These are phyloP conservation scores for Lanius collurio DNA, from an alignment of 2,113 vertebrate genomes.

Conservation along the genomic window DNA sequence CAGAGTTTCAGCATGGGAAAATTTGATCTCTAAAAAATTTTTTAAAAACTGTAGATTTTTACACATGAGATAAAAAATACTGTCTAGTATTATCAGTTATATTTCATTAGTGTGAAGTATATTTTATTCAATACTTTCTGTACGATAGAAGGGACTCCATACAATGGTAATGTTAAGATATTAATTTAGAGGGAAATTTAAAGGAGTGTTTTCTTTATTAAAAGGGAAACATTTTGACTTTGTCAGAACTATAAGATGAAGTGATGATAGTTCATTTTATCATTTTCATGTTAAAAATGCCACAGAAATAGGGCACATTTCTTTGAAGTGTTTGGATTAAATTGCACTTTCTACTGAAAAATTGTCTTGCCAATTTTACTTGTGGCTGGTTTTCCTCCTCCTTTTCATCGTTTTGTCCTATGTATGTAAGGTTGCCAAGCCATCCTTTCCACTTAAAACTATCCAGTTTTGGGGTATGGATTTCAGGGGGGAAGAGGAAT, in stretches of 20 bases:
- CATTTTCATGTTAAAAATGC: conserved; percentile 14
- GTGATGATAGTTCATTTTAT: conserved; percentile 5
- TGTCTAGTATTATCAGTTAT: neutral
- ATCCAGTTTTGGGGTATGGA: neutral
- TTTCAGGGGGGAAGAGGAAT: neutral
- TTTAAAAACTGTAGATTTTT: neutral
- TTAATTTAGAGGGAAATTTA: neutral
- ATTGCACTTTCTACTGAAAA: conserved; percentile 13
- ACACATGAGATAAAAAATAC: neutral
- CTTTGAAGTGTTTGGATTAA: conserved; percentile 14
- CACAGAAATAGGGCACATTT: neutral
- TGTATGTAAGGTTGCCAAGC: neutral
- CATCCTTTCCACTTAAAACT: neutral
- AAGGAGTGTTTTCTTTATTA: neutral
- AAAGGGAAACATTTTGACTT: conserved; percentile 31
- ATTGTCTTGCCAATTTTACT: neutral
- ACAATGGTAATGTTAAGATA: neutral
- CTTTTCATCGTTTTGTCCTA: neutral
- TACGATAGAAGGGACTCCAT: neutral
- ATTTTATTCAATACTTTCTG: neutral
- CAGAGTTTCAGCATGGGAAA: neutral
- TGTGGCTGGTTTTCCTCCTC: neutral
- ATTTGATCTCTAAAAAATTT: neutral
- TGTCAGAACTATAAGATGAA: conserved; percentile 4
- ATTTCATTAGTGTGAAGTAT: neutral